Percentiles rank a stretch among this genome's conserved stretches.
phyloP scores from a whole-genome alignment of 2,888 invertebrate species.

The Drosophila differens region DNA sequence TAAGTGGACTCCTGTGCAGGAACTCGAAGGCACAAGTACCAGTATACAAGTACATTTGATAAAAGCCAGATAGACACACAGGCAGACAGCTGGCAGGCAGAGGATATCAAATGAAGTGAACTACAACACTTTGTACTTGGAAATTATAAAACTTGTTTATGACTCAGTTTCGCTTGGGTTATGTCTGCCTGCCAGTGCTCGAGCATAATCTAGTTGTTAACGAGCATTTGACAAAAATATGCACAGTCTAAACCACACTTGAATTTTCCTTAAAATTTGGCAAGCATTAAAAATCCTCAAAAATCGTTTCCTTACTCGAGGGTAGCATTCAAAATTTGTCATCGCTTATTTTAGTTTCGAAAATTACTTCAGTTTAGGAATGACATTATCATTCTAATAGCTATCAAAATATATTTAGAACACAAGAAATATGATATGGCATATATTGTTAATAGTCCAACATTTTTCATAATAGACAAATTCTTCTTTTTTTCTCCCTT shows the following conservation, averaged over 20 bases:
- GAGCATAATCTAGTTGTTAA: constrained; percentile 67
- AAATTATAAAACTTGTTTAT: constrained; percentile 74
- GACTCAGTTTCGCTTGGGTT: constrained; percentile 40
- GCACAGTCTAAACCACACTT: constrained; percentile 13
- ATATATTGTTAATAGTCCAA: not conserved
- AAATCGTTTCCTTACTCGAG: constrained; percentile 3
- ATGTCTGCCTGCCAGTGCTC: constrained; percentile 29
- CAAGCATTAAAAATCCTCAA: constrained; percentile 6
- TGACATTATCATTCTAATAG: not conserved
- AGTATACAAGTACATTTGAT: constrained; percentile 57
- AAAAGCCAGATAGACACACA: constrained; percentile 35
- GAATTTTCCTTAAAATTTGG: constrained; percentile 19
- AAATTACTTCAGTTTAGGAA: not conserved
- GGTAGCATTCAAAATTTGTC: not conserved
- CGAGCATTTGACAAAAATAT: constrained; percentile 35
- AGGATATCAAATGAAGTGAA: constrained; percentile 46
- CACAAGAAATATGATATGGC: not conserved
- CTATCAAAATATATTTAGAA: not conserved
- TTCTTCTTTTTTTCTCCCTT: not conserved
- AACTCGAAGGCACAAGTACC: constrained; percentile 39
- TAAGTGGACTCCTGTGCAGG: constrained; percentile 40
- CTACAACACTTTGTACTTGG: constrained; percentile 37
- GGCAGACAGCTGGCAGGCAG: constrained; percentile 6
- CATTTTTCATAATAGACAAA: no score
- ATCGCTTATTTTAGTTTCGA: not conserved